A percentile compares a stretch with the other conserved stretches of the same genome.
These are phyloP conservation scores for Cossypha dichroa DNA, from an alignment of 2,797 vertebrate genomes.

Conservation along the genomic window DNA sequence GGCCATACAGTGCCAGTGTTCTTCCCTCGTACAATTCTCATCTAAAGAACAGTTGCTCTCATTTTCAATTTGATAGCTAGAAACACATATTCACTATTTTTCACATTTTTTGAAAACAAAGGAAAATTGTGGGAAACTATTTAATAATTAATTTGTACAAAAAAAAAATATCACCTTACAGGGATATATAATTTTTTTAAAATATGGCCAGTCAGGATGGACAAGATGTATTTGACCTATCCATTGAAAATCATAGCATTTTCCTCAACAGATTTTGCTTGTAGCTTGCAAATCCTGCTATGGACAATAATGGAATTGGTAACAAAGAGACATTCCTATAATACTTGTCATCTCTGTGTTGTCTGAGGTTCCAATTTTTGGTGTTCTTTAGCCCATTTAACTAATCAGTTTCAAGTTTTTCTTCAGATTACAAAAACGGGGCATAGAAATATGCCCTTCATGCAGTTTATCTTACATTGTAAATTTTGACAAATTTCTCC, in stretches of 20 bases:
- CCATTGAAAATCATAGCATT: neutral
- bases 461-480: neutral
- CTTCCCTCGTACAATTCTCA: neutral
- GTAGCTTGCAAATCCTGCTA: neutral
- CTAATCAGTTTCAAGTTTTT: neutral
- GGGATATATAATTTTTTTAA: neutral
- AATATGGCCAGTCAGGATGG: neutral
- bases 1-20: neutral
- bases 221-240: neutral
- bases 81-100: neutral
- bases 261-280: neutral
- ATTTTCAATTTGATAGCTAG: neutral
- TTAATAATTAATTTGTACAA: neutral
- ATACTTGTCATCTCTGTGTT: neutral
- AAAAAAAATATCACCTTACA: neutral
- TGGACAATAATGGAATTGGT: neutral
- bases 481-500: neutral
- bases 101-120: neutral
- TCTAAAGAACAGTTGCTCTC: neutral
- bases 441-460: neutral
- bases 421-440: neutral
- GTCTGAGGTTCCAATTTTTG: neutral
- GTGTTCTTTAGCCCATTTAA: neutral
- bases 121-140: neutral
- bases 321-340: neutral